Base-by-base conservation (phyloP, 2,797 vertebrate species). In the Pelochelys cantorii region DNA sequence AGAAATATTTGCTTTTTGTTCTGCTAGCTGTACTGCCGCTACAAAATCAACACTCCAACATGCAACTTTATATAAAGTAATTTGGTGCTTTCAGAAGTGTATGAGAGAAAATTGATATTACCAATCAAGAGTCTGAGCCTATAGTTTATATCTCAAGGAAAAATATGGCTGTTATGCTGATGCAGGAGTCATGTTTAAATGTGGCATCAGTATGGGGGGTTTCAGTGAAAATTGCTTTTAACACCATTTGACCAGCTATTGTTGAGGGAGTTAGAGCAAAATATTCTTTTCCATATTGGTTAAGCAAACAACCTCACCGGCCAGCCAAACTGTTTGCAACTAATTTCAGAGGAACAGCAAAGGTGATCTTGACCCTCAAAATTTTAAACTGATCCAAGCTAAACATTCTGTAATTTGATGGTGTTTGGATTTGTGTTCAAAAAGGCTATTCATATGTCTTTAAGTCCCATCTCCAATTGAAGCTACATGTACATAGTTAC, bases 91-190 rank as follows among this genome's bases (percentile, higher is more conserved):
- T 56, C 34, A 17, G 6, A 80, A 83, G 53, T 78, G 37, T 52
- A 48, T 0, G 23, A 25, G 23, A 14, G 18, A 59, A 25, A 18
- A 22, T 4, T 42, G 3, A 27, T 12, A 79, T 57, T 77, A 20
- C 27, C 22, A 15, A 37, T 5, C 2, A 18, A 68, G 54, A 20
- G 25, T n/a, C 22, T 4, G 27, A 11, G 59, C 65, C 34, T 0
- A 23, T 1, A 14, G 0, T 2, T n/a, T 17, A 12, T 5, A 48
- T 5, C n/a, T 5, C 22, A 5, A 59, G 54, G 37, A 2, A 59
- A 82, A 42, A 5, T 2, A 53, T 34, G 2, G 8, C 23, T 27
- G 11, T 83, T 27, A 0, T 18, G 2, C 31, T 82, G 2, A 54
- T 29, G 6, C 17, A 59, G 34, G 34, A 37, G 55, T 15, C n/a